Conservation (phyloP, 2,797 vertebrate genomes). For the Enteromius treurensis region DNA sequence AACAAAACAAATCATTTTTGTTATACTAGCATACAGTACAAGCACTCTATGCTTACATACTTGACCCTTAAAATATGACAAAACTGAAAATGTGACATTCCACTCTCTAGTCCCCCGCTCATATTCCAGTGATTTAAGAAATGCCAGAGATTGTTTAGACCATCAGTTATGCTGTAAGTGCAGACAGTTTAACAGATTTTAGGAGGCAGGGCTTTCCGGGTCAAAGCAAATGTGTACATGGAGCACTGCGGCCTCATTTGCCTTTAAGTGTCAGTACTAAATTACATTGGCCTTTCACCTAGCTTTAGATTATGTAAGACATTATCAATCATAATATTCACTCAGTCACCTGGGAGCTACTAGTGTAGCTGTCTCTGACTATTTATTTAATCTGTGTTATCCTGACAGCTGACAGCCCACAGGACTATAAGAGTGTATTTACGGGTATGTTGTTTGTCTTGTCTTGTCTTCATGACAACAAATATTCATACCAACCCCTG, state of each 20-base stretch:
- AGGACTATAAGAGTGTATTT: neutral
- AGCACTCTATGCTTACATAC: neutral
- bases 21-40: neutral
- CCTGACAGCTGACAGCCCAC: constrained; percentile 19
- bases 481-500: neutral
- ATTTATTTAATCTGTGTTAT: constrained; percentile 27
- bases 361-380: constrained; percentile 39
- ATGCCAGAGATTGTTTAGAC: constrained; percentile 33
- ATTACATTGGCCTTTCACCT: constrained; percentile 71
- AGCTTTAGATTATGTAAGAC: constrained; percentile 72
- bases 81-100: neutral
- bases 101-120: constrained; percentile 14
- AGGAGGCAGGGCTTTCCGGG: constrained; percentile 27
- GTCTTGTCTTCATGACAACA: neutral
- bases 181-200: constrained; percentile 48
- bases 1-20: neutral
- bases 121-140: constrained; percentile 43
- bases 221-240: constrained; percentile 49
- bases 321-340: constrained; percentile 70
- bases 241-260: constrained; percentile 40
- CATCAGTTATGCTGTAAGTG: constrained; percentile 38
- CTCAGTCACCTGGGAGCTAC: constrained; percentile 27
- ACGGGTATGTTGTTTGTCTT: constrained; percentile 1
- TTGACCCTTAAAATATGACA: constrained; percentile 31
- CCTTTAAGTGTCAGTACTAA: constrained; percentile 64